Conservation (phyloP, 2,797 vertebrate genomes). For the Agapornis canus region DNA sequence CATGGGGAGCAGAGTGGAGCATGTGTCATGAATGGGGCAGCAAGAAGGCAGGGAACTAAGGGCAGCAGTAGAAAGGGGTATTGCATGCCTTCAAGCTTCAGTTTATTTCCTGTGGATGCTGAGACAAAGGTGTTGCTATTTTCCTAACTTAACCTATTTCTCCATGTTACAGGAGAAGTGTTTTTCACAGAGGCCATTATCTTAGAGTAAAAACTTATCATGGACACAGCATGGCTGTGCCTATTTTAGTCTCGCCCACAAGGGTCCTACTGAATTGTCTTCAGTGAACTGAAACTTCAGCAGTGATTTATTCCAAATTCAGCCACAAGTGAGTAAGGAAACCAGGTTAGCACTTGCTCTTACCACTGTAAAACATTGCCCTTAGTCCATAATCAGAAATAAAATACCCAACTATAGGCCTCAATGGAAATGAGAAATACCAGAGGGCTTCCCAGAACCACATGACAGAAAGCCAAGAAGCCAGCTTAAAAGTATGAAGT, state of each 20-base stretch:
- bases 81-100: neutral
- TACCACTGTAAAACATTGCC: neutral
- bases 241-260: fast-evolving
- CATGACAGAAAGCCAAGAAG: neutral
- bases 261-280: neutral
- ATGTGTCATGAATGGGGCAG: neutral
- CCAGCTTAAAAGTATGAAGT: neutral
- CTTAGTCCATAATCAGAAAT: neutral
- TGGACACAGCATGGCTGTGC: neutral
- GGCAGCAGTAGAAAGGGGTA: neutral
- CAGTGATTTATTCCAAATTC: neutral
- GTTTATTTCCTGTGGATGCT: neutral
- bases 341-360: neutral
- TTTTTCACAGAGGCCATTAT: neutral
- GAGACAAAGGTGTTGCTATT: neutral
- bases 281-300: neutral
- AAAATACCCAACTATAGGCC: neutral
- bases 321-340: neutral
- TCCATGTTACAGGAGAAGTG: neutral
- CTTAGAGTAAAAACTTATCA: neutral
- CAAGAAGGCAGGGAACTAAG: fast-evolving
- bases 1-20: neutral
- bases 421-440: neutral
- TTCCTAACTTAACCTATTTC: neutral
- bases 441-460: neutral